Base-by-base conservation (phyloP, 2,113 vertebrate species). In the Ophiodon elongatus region DNA sequence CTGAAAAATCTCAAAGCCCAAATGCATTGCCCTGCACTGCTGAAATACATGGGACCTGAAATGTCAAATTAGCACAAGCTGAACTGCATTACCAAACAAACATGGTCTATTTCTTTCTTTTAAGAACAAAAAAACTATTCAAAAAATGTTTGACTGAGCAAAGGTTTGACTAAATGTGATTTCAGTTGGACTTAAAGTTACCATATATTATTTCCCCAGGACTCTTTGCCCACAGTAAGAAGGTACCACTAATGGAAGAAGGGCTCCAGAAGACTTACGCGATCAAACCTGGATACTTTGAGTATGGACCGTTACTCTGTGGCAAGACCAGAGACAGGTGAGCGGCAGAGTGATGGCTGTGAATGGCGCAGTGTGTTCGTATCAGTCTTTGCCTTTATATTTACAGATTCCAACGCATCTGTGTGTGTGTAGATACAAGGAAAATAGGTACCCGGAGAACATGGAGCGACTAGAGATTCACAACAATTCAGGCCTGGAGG, bases 241-340 rank as follows among this genome's bases (percentile, higher is more conserved):
- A 89, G 73, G 88, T 90, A n/a, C 75, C 85, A 17, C 80, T 91
- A 1, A 19, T 50, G 2, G 76, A 93, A 3, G 95, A 96, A 41
- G 88, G 94, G 2, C 8, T 97, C 71, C 93, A 90, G 79, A 98
- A 97, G 91, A 91, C 96, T 2, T 99, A 96, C 11, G 56, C 98
- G 3, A 72, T 94, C 64, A 91, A 91, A 73, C 78, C 82, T 0
- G 90, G 94, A 0, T 87, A 90, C 10, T 99, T 97, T 92, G 94
- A 97, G 81, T 99, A 98, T 2, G 98, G 98, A 17, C 97, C 97
- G 0, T 92, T 99, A 83, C 94, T 98, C 13, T 99, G 97, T 89
- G 96, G 97, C 64, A 98, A 97, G 88, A 96, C 94, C 65, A 97
- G 96, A 93, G 97, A 98, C 39, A 95, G 96, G 98, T 98, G 62